Base-by-base conservation (phyloP, 2,113 vertebrate genomes). In the Crocuta crocuta region DNA sequence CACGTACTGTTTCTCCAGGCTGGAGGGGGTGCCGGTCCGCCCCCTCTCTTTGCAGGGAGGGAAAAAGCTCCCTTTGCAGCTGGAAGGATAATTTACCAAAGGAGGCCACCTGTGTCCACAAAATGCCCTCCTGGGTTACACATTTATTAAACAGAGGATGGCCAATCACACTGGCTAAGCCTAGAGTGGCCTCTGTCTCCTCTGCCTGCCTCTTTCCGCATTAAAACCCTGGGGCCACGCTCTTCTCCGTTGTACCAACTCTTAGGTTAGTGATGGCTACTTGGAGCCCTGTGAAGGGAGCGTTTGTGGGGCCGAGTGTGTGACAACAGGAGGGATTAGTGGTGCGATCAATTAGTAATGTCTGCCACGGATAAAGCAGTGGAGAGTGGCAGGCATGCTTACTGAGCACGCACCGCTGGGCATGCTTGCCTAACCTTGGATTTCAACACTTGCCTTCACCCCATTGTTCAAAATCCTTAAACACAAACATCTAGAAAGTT, bases 1-100 rank as follows among this genome's bases (percentile, higher is more conserved):
- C 97, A 74, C 73, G 91, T 50, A 63, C 74, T 24, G 71, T 68
- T 94, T 83, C 97, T 97, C 79, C 28, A 70, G 26, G 81, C 61
- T 93, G 55, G 26, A 26, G 58, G 82, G 79, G 83, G n/a, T 65
- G 86, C 80, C 80, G 63, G 88, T 81, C 97, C 95, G 91, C 50
- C 90, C 89, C 93, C 87, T 89, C 39, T 95, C 86, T 89, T 4
- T 33, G 82, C 93, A 89, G 63, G 55, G 48, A 97, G 88, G 95
- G 24, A 88, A 89, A 97, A 70, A 94, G 92, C 55, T 95, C 94
- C 91, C 89, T 97, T 83, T 84, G 15, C 91, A 94, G 93, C 43
- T 63, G 39, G 50, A 83, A 61, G 43, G 83, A 96, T 97, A 79
- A 24, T 86, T 97, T 98, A 97, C 95, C 89, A 93, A 97, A 95